phyloP scores from a whole-genome alignment of 2,113 vertebrate species.

The Hoplias malabaricus region DNA sequence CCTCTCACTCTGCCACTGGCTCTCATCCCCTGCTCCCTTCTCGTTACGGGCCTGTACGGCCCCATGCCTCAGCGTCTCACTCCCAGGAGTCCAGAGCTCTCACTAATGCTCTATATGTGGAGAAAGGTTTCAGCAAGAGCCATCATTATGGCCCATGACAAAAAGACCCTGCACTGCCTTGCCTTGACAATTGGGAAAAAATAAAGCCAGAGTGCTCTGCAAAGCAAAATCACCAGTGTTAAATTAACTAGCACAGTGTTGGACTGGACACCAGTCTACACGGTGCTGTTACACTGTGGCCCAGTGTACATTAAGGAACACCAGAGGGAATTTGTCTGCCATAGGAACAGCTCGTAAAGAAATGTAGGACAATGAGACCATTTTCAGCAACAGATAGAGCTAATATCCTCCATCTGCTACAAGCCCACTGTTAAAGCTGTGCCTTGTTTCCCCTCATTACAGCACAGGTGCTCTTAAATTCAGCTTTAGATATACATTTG shows the following conservation, averaged over 20 bases:
- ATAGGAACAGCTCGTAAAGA: not conserved
- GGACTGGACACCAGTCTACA: not conserved
- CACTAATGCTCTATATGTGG: conserved; percentile 33
- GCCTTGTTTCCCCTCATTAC: not conserved
- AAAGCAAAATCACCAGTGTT: not conserved
- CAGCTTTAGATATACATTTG: not conserved
- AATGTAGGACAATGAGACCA: not conserved
- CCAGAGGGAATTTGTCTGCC: not conserved
- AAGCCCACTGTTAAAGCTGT: too few relatives aligned
- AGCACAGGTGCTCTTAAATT: not conserved
- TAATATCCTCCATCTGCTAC: too few relatives aligned
- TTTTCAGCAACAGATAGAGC: too few relatives aligned
- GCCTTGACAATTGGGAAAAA: conserved; percentile 13
- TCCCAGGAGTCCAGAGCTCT: conserved; percentile 29
- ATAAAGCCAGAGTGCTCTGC: not conserved
- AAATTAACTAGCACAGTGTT: not conserved
- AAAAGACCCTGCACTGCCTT: not conserved
- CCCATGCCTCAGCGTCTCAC: not conserved
- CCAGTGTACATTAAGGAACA: not conserved
- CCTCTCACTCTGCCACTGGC: not conserved
- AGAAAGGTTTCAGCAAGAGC: conserved; percentile 13
- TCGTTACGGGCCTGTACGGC: conserved; percentile 40
- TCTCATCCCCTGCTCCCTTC: conserved; percentile 20
- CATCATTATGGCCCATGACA: conserved; percentile 29
- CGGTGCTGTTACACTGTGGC: not conserved